phyloP scores from a whole-genome alignment of 30 jellyfish, hydroid and myxozoan genomes.

The Chironex yamaguchii region DNA sequence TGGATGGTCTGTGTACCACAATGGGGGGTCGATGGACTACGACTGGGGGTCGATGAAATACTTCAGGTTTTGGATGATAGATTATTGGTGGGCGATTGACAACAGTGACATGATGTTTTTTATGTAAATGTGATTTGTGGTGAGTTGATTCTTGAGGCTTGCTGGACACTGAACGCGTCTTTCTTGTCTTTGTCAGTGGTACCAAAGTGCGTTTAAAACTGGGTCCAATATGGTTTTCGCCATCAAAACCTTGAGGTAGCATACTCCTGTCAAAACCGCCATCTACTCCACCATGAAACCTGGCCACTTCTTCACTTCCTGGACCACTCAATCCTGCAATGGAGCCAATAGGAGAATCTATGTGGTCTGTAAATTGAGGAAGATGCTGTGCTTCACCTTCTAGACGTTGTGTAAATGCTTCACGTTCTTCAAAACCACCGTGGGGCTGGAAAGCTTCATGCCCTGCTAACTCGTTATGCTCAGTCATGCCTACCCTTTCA shows the following conservation, averaged over 20 bases:
- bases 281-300: not conserved
- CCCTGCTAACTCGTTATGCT: not conserved
- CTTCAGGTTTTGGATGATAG: constrained; percentile 87
- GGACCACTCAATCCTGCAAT: constrained; percentile 12
- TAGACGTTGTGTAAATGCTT: constrained; percentile 37
- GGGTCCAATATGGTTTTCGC: not conserved
- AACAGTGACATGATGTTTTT: constrained; percentile 79
- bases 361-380: constrained; percentile 20
- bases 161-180: not conserved
- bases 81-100: constrained; percentile 82
- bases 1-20: constrained; percentile 87
- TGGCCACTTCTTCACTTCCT: constrained; percentile 35
- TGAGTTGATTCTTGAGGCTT: not conserved
- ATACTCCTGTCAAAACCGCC: constrained; percentile 42
- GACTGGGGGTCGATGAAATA: constrained; percentile 87
- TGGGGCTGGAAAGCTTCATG: constrained; percentile 9
- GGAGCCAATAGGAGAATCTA: constrained; percentile 39
- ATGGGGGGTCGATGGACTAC: constrained; percentile 89
- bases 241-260: not conserved
- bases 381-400: constrained; percentile 37
- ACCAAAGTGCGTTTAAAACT: not conserved
- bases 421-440: constrained; percentile 50
- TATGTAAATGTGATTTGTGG: constrained; percentile 50
- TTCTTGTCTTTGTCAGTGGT: not conserved
- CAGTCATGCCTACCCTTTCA: not conserved